Evolutionary conservation across 2,888 invertebrate species (phyloP), one percentile per base, ranked within the genome.

Genomic region (Caenorhabditis imperialis): DNA sequence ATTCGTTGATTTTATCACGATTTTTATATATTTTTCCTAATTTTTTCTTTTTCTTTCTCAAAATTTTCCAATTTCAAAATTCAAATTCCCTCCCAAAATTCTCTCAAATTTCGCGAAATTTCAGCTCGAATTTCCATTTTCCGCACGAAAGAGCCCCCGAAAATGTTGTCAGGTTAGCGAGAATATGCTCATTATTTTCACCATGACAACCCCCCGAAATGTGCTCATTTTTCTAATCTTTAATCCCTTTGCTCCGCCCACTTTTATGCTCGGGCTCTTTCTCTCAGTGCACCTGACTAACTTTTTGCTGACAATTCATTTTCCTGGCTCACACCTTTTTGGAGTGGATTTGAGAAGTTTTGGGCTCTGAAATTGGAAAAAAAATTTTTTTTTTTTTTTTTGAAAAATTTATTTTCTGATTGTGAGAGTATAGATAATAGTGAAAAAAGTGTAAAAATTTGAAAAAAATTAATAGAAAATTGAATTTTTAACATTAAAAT

Each of bases 161-260:
- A 35, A 63, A 63, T 65, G 63, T 65, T 65, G 54, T 38, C 63
- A 65, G 63, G 63, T 65, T 23, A 55, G 63, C 53, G 44, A 8
- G 27, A 7, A 45, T 44, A 35, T 45, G 44, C 20, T 54, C 27
- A 3, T 38, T 35, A 12, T 6, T 14, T 37, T 65, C 44, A 18
- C 63, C 55, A 55, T 55, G 63, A 55, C 54, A 65, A 65, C 62
- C 22, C 33, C 33, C n/a, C 5, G 16, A 6, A 12, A 40, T n/a
- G 10, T 22, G 7, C 51, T 42, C 61, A 58, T 18, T 42, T 47
- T 14, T 8, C 23, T 6, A 20, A 25, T 45, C 25, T 45, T 45
- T 12, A 23, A 22, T 23, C 18, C 35, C 14, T 23, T 7, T 33
- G 20, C 33, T 38, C 37, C 18, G 12, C 33, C 10, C 10, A 6